Evolutionary conservation across 2,113 vertebrate genomes (phyloP).

Genomic region (Trogon melanurus): DNA sequence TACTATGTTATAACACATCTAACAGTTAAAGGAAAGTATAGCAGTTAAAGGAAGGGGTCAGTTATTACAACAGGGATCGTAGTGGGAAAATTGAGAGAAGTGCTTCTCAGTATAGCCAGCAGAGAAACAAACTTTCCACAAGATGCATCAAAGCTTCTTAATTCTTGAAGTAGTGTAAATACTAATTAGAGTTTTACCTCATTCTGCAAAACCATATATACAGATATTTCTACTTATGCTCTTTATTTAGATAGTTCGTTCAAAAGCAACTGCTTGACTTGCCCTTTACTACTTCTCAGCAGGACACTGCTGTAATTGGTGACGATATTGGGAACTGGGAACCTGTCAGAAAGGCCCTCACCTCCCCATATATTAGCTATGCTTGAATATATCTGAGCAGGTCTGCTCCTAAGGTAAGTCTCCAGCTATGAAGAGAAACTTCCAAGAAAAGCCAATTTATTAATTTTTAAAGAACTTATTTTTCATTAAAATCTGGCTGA

Average conservation of each 20-base stretch:
- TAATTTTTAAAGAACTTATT: background rate
- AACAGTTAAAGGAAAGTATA: background rate
- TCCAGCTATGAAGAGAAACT: background rate
- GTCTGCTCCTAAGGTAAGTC: background rate
- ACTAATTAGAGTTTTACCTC: background rate
- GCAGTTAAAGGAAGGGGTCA: background rate
- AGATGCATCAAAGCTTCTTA: background rate
- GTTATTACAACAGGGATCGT: rapidly evolving
- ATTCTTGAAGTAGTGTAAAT: background rate
- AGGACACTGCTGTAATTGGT: background rate
- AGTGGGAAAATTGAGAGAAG: background rate
- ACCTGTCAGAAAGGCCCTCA: background rate
- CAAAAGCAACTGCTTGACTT: background rate
- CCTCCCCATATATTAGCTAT: background rate
- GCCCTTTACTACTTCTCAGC: background rate
- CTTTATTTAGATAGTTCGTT: background rate
- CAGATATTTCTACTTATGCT: background rate
- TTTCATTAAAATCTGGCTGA: background rate
- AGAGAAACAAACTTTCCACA: background rate
- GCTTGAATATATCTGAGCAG: background rate
- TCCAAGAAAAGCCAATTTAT: background rate
- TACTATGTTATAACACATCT: background rate
- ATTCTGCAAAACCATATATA: background rate
- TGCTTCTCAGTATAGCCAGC: background rate
- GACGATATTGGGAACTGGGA: background rate